A percentile compares a stretch with the other conserved stretches of the same genome.
Evolutionary conservation across 2,888 invertebrate species (phyloP).

Genomic region (Clistopyga incitator): DNA sequence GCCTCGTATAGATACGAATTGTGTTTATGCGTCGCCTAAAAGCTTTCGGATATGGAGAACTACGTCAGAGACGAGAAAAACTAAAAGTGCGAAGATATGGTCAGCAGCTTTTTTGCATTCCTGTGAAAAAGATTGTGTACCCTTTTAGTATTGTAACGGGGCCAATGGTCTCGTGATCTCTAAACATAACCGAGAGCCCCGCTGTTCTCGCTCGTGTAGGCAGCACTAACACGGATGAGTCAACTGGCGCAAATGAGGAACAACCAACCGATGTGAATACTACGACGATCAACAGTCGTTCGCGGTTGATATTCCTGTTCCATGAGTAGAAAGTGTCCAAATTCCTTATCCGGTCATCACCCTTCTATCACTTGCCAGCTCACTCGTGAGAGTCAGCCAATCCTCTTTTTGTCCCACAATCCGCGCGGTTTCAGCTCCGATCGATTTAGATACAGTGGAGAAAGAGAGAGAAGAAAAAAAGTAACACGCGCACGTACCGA

Average conservation of each 20-base stretch:
- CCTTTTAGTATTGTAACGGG: constrained; percentile 69
- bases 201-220: constrained; percentile 36
- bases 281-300: constrained; percentile 56
- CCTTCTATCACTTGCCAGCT: constrained; percentile 54
- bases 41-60: neutral
- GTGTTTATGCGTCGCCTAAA: neutral
- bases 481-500: constrained; percentile 11
- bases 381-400: constrained; percentile 44
- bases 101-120: constrained; percentile 32
- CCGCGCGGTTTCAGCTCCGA: constrained; percentile 32
- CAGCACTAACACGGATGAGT: constrained; percentile 11
- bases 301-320: constrained; percentile 55
- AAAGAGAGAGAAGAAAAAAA: constrained; percentile 58
- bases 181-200: constrained; percentile 3
- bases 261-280: constrained; percentile 5
- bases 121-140: constrained; percentile 44
- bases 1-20: neutral
- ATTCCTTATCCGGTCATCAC: constrained; percentile 73
- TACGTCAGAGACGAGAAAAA: neutral
- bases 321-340: constrained; percentile 81
- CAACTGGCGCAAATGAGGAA: constrained; percentile 10
- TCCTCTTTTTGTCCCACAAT: constrained; percentile 51
- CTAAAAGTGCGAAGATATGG: constrained; percentile 11
- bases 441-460: constrained; percentile 65
- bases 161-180: constrained; percentile 72